These are phyloP conservation scores for Micromesistius poutassou DNA, from an alignment of 2,797 vertebrate genomes.

Conservation along the genomic window DNA sequence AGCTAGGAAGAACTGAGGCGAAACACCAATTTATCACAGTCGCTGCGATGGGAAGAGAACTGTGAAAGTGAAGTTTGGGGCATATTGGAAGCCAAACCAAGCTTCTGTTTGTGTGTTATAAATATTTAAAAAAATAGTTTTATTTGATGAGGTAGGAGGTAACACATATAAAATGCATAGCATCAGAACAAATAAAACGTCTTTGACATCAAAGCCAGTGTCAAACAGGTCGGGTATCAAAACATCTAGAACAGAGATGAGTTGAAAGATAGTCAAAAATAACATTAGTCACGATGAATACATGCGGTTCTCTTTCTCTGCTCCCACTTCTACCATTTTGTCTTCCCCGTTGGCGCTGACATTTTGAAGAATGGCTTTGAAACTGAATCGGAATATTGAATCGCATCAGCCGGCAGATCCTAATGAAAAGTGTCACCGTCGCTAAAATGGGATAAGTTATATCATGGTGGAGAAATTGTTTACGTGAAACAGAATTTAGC, in stretches of 20 bases:
- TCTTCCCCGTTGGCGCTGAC: background rate
- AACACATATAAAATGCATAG: constrained; percentile 3
- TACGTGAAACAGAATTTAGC: constrained; percentile 2
- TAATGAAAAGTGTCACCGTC: constrained; percentile 9
- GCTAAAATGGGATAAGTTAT: constrained; percentile 9
- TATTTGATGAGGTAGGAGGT: constrained; percentile 4
- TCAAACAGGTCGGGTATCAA: constrained; percentile 11
- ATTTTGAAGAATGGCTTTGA: constrained; percentile 13
- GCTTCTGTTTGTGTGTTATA: background rate
- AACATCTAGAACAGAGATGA: background rate
- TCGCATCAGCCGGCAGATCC: background rate
- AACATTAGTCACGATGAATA: background rate
- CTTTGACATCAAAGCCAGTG: constrained; percentile 1
- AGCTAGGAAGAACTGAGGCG: background rate
- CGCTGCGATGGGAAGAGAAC: constrained; percentile 12
- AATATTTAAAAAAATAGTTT: constrained; percentile 11
- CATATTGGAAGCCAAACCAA: constrained; percentile 3
- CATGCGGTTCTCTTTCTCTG: constrained; percentile 7
- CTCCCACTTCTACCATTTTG: background rate
- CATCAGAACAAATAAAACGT: background rate
- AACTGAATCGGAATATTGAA: constrained; percentile 13
- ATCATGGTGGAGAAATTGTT: constrained; percentile 1
- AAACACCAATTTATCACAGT: constrained; percentile 3
- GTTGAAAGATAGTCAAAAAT: constrained; percentile 10
- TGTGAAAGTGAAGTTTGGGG: background rate